Percentiles rank a stretch among this genome's conserved stretches.
Evolutionary conservation across 2,797 vertebrate genomes (phyloP).

Genomic region (Semotilus atromaculatus): DNA sequence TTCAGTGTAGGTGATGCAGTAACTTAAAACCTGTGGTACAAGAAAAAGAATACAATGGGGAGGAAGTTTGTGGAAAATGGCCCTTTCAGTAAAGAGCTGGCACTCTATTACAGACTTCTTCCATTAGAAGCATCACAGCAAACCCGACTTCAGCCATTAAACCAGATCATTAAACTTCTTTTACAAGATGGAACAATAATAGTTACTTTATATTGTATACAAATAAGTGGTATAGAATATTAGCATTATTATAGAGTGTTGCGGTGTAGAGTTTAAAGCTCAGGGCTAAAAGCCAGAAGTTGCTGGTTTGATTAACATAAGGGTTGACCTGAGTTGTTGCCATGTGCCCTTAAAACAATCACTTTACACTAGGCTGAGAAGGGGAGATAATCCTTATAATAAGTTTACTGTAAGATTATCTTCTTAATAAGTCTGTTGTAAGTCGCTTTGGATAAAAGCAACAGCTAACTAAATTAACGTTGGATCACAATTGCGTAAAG

Average conservation of each 20-base stretch:
- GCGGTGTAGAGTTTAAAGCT: neutral
- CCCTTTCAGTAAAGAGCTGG: conserved; percentile 11
- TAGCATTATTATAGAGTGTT: neutral
- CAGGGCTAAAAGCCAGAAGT: neutral
- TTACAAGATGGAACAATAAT: neutral
- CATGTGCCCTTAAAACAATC: neutral
- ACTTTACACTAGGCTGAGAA: neutral
- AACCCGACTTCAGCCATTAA: conserved; percentile 4
- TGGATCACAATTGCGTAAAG: neutral
- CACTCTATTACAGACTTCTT: conserved; percentile 27
- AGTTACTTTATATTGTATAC: neutral
- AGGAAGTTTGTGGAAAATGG: conserved; percentile 2
- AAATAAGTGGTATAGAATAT: neutral
- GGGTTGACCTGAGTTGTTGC: neutral
- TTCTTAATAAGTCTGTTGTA: neutral
- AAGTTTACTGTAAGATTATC: neutral
- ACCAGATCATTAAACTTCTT: conserved; percentile 1
- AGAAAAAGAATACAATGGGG: neutral
- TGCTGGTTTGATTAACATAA: neutral
- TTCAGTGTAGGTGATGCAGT: conserved; percentile 25
- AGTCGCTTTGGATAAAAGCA: neutral
- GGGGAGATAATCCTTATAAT: conserved; percentile 8
- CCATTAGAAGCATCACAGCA: conserved; percentile 13
- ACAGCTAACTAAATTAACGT: neutral
- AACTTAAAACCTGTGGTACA: conserved; percentile 19